phyloP scores from a whole-genome alignment of 2,888 invertebrate species.

The Anarsia innoxiella region DNA sequence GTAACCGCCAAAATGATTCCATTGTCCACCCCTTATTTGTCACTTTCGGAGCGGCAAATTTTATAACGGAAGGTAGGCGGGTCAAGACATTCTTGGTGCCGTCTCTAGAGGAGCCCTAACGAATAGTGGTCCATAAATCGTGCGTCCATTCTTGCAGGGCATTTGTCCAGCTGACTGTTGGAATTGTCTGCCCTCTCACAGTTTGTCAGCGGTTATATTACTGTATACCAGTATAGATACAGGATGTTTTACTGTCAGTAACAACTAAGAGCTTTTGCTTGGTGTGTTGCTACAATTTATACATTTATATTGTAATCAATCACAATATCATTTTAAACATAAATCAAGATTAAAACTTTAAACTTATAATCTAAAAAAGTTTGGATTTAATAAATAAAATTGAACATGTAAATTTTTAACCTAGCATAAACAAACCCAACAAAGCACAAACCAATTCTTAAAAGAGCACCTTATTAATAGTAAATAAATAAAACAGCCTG shows the following conservation, averaged over 20 bases:
- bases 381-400: too few relatives aligned
- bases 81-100: slow-evolving; percentile 37
- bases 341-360: too few relatives aligned
- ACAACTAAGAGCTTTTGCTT: too few relatives aligned
- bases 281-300: too few relatives aligned
- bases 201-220: slow-evolving; percentile 30
- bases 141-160: slow-evolving; percentile 47
- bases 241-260: not conserved
- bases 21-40: slow-evolving; percentile 2
- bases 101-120: slow-evolving; percentile 38
- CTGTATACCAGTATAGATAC: not conserved
- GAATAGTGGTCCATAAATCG: slow-evolving; percentile 50
- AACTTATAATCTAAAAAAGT: too few relatives aligned
- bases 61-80: slow-evolving; percentile 13
- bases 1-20: not conserved
- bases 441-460: too few relatives aligned
- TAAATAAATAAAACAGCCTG: not conserved
- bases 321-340: too few relatives aligned
- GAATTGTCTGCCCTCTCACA: slow-evolving; percentile 33
- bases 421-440: too few relatives aligned
- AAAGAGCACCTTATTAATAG: not conserved
- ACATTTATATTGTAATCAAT: too few relatives aligned
- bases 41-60: slow-evolving; percentile 11
- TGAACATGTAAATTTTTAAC: too few relatives aligned
- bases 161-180: slow-evolving; percentile 50